Base-by-base conservation (phyloP, 1,140 invertebrate species). In the Acromyrmex charruanus region DNA sequence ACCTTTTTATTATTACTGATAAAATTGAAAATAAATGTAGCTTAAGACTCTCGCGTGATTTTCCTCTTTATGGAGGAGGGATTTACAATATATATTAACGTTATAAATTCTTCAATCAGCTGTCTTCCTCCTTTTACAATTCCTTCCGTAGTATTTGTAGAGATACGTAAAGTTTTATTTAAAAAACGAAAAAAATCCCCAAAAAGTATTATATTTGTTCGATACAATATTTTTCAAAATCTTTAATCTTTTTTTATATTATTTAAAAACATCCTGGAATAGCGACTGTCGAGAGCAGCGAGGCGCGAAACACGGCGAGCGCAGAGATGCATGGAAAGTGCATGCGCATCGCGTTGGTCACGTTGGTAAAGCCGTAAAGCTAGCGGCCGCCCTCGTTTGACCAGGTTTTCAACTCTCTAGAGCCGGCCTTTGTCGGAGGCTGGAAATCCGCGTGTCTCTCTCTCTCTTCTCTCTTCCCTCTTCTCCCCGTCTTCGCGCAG, bases 301-400 rank as follows among this genome's bases (percentile, higher is more conserved):
- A 84, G 44, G 71, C 61, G 69, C 31, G 39, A 44, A 21, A 53
- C 39, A 66, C 65, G 66, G 25, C 39, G 21, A 7, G 14, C 77
- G 77, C 84, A 71, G 58, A 89, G 77, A 61, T 84, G 88, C 55
- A 84, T 31, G 65, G 85, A 77, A 89, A 89, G 84, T 53, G 87
- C 69, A 81, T 58, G 55, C 87, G 85, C 81, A 68, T 74, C 75
- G 85, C 84, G 35, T 18, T 85, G 87, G 75, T 59, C 77, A 77
- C 85, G n/a, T 79, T 44, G 39, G 59, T 51, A 77, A 79, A 89
- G 72, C 88, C 77, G 86, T 89, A 89, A 89, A 89, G 77, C 88
- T 74, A 65, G 85, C 85, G 44, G 59, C 74, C 89, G 85, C 89
- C 88, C 89, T 87, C 85, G 85, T 90, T 90, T 89, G 82, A 90